Conservation (phyloP, 2,113 vertebrate species). For the Danionella cerebrum region DNA sequence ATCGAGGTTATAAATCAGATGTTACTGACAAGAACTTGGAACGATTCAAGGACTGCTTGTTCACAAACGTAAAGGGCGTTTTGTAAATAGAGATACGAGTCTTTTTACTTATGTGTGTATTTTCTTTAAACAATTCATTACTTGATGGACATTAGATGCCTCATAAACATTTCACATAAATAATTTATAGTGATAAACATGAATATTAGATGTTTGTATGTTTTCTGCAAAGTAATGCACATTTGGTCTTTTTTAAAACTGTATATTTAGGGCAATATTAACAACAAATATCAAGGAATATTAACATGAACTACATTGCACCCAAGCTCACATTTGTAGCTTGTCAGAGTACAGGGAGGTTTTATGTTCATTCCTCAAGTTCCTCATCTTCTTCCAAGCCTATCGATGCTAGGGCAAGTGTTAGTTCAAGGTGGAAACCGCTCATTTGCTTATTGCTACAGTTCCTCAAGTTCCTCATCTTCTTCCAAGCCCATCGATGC, state of each 20-base stretch:
- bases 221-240: not conserved
- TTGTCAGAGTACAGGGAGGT: too few species aligned
- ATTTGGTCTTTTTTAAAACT: too few species aligned
- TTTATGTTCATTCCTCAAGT: not conserved
- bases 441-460: not conserved
- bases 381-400: not conserved
- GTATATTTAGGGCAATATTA: too few species aligned
- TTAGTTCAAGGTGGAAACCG: not conserved
- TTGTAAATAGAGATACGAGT: not conserved
- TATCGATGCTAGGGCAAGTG: not conserved
- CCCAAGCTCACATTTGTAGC: not conserved
- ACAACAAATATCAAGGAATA: too few species aligned
- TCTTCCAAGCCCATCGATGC: not conserved
- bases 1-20: not conserved
- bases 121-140: not conserved
- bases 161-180: too few species aligned
- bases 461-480: not conserved
- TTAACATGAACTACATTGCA: too few species aligned
- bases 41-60: not conserved
- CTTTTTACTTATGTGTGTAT: too few species aligned
- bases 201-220: too few species aligned
- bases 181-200: too few species aligned
- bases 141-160: too few species aligned
- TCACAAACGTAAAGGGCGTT: not conserved
- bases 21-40: not conserved